Evolutionary conservation across 64 coral and sea anemone species (phyloP), one percentile per base, ranked within the genome.

Genomic region (Montipora foliosa): DNA sequence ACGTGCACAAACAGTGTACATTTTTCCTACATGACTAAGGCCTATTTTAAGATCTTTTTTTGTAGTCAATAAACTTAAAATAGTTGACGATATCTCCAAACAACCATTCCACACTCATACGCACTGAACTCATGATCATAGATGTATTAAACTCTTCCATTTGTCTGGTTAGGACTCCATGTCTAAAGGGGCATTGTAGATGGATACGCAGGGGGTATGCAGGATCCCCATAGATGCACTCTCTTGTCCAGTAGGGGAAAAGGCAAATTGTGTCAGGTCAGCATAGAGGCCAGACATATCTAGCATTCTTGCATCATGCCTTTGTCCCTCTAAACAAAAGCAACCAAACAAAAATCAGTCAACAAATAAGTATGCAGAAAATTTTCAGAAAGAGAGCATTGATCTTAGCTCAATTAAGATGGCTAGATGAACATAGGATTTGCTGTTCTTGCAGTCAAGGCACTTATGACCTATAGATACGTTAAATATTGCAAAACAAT

Each of bases 101-200:
- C 2, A 67, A 67, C 64, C 64, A 67, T 67, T 67, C 64, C 64
- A 67, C 14, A 67, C 3, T 67, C 13, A 12, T 14, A 67, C 64
- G 55, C 55, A 59, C 55, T 59, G 55, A 59, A 59, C 55, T 59
- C 55, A 70, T 20, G n/a, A 19, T 75, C 72, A 75, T 29, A 75
- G 72, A 75, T 75, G 72, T 21, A 75, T 75, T 75, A 24, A 75
- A 75, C 72, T 75, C 72, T 75, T 75, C 72, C 72, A 75, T 75
- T 75, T 75, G 20, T 24, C 72, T 75, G n/a, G 72, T 75, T 75
- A 75, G 21, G 7, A 75, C 20, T 44, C 72, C 72, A 75, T 75
- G 8, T 75, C 72, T 75, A 1, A 75, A 75, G 72, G 72, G 72
- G 72, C 72, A 75, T 21, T 75, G 72, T 21, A 75, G 72, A 75